Evolutionary conservation across 1,140 invertebrate species (phyloP).

Genomic region (Periplaneta americana): DNA sequence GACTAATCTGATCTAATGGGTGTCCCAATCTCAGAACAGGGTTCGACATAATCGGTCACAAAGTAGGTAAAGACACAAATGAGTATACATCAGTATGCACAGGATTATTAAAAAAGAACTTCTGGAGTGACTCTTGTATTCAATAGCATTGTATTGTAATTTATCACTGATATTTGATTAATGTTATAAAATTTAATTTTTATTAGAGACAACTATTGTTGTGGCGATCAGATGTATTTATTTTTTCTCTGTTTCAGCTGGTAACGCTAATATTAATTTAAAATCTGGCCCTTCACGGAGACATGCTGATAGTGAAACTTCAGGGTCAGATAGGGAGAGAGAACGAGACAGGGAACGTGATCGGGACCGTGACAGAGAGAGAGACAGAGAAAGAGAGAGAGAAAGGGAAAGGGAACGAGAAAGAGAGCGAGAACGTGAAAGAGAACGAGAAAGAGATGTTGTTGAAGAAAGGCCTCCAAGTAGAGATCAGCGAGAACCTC

Average conservation of each 20-base stretch:
- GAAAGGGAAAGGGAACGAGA: conserved; percentile 10
- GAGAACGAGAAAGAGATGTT: conserved; percentile 16
- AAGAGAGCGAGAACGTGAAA: neutral
- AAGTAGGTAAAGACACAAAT: too few species aligned
- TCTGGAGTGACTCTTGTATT: too few species aligned
- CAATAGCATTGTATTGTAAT: too few species aligned
- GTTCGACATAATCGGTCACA: too few species aligned
- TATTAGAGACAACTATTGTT: too few species aligned
- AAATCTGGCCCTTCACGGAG: neutral
- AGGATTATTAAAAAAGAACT: too few species aligned
- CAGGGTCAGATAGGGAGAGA: conserved; percentile 15
- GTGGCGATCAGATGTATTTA: too few species aligned
- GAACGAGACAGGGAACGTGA: conserved; percentile 10
- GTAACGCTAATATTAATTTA: neutral
- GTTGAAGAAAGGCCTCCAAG: conserved; percentile 14
- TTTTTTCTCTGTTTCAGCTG: neutral
- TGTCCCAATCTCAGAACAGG: too few species aligned
- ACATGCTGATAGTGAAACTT: neutral
- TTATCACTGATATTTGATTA: too few species aligned
- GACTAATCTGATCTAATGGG: too few species aligned
- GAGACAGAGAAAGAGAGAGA: conserved; percentile 20
- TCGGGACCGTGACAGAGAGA: neutral
- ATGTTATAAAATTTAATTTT: too few species aligned
- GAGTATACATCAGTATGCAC: too few species aligned
- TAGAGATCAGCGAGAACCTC: conserved; percentile 5